Evolutionary conservation across 2,797 vertebrate genomes (phyloP).

Genomic region (Xiphophorus birchmanni): DNA sequence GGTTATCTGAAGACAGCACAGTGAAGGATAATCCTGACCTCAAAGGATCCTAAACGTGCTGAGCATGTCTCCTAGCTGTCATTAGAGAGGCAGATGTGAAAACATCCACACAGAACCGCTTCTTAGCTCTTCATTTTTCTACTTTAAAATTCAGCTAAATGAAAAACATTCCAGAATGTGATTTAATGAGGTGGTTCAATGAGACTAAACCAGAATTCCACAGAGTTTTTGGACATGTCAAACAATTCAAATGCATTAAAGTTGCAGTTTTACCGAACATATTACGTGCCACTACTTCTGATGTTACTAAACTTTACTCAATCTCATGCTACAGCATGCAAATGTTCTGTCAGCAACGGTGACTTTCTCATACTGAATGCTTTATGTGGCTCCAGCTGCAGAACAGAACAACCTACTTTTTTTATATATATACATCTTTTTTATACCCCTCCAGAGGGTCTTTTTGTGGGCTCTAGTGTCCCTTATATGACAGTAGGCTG

Average conservation of each 20-base stretch:
- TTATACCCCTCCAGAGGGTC: too few relatives aligned
- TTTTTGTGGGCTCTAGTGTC: too few relatives aligned
- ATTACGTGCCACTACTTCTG: neutral
- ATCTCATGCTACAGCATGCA: neutral
- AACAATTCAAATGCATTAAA: neutral
- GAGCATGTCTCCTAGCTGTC: neutral
- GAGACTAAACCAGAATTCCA: neutral
- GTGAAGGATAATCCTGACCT: constrained; percentile 23
- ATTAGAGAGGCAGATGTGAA: constrained; percentile 9
- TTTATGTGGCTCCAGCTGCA: neutral
- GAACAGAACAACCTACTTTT: neutral
- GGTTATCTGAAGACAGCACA: constrained; percentile 15
- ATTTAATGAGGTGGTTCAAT: neutral
- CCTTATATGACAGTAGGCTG: too few relatives aligned
- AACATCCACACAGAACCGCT: too few relatives aligned
- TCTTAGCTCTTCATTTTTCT: neutral
- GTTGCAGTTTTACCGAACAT: neutral
- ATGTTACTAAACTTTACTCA: neutral
- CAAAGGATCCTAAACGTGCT: constrained; percentile 14
- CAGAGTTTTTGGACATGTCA: neutral
- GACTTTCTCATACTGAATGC: neutral
- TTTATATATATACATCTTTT: too few relatives aligned
- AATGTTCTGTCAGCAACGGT: neutral
- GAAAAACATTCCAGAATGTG: neutral
- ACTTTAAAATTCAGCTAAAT: neutral